Percentiles rank a stretch among this genome's conserved stretches.
These are phyloP conservation scores for Passer domesticus DNA, from an alignment of 2,113 vertebrate genomes.

Conservation along the genomic window DNA sequence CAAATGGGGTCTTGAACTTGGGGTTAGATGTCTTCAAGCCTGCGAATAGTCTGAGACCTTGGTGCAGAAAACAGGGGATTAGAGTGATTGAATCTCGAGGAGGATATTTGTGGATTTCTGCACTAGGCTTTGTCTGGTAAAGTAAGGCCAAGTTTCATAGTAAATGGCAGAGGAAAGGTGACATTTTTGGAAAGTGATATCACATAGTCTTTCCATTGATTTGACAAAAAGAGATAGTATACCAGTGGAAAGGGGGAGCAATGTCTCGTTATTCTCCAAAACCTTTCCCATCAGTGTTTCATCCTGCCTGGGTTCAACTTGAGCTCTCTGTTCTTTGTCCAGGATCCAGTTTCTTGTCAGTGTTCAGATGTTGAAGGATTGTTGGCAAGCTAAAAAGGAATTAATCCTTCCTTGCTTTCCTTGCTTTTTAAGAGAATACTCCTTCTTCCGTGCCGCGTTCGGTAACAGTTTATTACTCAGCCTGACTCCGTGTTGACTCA, in stretches of 20 bases:
- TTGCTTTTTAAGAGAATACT: neutral
- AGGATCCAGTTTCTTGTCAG: neutral
- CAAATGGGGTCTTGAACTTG: neutral
- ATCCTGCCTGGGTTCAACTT: neutral
- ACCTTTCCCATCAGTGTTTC: neutral
- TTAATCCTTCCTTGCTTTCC: conserved; percentile 6
- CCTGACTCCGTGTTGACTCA: neutral
- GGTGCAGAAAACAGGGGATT: neutral
- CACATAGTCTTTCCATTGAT: neutral
- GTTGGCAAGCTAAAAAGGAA: neutral
- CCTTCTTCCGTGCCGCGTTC: neutral
- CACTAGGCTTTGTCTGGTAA: neutral
- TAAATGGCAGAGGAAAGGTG: neutral
- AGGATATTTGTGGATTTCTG: neutral
- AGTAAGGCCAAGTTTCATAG: neutral
- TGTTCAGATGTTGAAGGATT: neutral
- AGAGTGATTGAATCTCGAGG: neutral
- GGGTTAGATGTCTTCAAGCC: neutral
- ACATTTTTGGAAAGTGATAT: neutral
- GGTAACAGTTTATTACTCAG: neutral
- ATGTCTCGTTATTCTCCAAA: neutral
- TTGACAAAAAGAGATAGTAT: neutral
- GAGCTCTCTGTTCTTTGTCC: neutral
- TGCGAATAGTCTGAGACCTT: neutral
- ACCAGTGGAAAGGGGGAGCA: neutral